Conservation (phyloP, 2,113 vertebrate species). For the Tringa solitaria region DNA sequence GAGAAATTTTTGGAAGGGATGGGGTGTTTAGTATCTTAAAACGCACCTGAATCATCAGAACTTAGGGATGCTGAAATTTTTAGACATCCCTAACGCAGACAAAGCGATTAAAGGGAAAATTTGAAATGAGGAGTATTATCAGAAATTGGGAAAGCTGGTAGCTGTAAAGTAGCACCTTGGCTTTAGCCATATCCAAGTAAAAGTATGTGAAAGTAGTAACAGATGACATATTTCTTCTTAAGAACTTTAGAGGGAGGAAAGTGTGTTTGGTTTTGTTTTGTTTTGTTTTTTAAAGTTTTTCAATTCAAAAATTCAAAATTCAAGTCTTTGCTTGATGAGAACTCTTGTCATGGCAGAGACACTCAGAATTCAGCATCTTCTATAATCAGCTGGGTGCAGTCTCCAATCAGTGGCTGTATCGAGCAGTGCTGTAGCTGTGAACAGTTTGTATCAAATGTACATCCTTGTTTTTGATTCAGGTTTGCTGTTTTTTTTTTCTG, state of each 20-base stretch:
- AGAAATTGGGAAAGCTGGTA: background rate
- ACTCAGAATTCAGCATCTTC: background rate
- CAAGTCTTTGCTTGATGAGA: background rate
- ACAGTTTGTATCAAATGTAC: background rate
- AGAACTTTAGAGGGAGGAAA: background rate
- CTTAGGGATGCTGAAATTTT: background rate
- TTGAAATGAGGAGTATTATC: background rate
- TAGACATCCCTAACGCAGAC: background rate
- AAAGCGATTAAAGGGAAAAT: background rate
- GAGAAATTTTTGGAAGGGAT: background rate
- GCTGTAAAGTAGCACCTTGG: background rate
- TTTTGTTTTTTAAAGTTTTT: background rate
- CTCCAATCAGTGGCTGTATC: rapidly evolving
- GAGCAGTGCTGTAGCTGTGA: background rate
- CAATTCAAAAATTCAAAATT: background rate
- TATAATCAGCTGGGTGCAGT: background rate
- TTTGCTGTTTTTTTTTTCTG: background rate
- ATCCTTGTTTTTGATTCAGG: background rate
- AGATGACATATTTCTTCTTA: background rate
- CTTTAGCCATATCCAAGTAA: background rate
- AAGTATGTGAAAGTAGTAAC: background rate
- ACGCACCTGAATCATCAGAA: background rate
- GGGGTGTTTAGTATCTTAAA: background rate
- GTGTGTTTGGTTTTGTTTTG: no score
- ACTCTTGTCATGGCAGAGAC: background rate